These are phyloP conservation scores for Sebastes itinus DNA, from an alignment of 2,797 vertebrate genomes.

Conservation along the genomic window DNA sequence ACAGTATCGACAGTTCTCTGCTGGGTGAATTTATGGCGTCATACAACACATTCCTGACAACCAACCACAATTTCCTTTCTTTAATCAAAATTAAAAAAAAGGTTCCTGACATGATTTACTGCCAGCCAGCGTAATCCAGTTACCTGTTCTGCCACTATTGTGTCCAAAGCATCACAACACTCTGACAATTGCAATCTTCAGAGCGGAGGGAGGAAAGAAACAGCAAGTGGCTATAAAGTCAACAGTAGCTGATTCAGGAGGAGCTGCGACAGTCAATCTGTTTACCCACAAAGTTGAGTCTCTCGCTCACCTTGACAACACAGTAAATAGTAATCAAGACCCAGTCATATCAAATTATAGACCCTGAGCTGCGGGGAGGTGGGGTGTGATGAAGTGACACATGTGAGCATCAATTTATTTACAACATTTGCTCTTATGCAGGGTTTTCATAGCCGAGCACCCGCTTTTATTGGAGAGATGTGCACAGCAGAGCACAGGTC, in stretches of 20 bases:
- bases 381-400: slow-evolving; percentile 42
- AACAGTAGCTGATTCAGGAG: slow-evolving; percentile 44
- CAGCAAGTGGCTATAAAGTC: slow-evolving; percentile 45
- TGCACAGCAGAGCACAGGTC: slow-evolving; percentile 15
- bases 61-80: slow-evolving; percentile 5
- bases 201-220: slow-evolving; percentile 4
- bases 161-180: slow-evolving; percentile 23
- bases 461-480: slow-evolving; percentile 33
- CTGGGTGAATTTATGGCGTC: neutral
- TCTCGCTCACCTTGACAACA: slow-evolving; percentile 58
- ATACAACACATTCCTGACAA: slow-evolving; percentile 20
- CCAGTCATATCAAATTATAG: slow-evolving; percentile 64
- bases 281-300: slow-evolving; percentile 56
- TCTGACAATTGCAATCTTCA: slow-evolving; percentile 46
- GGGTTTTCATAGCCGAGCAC: slow-evolving; percentile 34
- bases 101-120: slow-evolving; percentile 32
- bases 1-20: neutral
- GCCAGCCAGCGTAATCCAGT: slow-evolving; percentile 24
- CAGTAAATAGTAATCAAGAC: slow-evolving; percentile 69
- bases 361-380: slow-evolving; percentile 7
- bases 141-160: slow-evolving; percentile 31
- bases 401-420: slow-evolving; percentile 48
- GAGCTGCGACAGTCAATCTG: slow-evolving; percentile 48
- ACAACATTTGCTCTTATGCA: slow-evolving; percentile 27
- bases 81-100: slow-evolving; percentile 45